Percentiles rank a stretch among this genome's conserved stretches.
phyloP scores from a whole-genome alignment of 2,888 invertebrate genomes.

The Agrilus biguttatus region DNA sequence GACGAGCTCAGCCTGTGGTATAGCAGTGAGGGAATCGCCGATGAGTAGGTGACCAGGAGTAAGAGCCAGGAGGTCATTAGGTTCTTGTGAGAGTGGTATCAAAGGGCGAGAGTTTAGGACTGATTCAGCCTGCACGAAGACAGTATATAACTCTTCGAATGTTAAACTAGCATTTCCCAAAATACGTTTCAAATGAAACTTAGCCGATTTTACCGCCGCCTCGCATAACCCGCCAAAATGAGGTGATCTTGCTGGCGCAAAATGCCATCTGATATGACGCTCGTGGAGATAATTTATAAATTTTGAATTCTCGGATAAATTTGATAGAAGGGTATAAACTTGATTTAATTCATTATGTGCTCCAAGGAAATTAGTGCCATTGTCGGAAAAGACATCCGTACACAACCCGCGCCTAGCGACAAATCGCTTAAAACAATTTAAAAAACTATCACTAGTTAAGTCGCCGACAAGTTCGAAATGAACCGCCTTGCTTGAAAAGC shows the following conservation, averaged over 20 bases:
- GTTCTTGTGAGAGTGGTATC: constrained; percentile 6
- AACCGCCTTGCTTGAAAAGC: no score
- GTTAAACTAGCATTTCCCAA: no score
- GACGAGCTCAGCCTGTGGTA: constrained; percentile 4
- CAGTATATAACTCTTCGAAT: constrained; percentile 5
- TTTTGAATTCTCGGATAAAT: no score
- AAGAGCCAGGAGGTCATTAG: constrained; percentile 5
- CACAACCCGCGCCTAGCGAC: constrained; percentile 5
- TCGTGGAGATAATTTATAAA: no score
- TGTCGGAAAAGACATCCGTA: constrained; percentile 2
- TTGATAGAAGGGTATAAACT: no score
- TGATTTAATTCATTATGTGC: constrained; percentile 3
- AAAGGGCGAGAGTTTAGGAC: constrained; percentile 8
- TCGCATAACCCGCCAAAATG: constrained; percentile 7
- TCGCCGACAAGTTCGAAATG: no score
- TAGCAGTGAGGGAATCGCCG: constrained; percentile 1
- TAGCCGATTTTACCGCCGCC: constrained; percentile 6
- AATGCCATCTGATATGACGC: constrained; percentile 4
- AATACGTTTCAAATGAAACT: constrained; percentile 4
- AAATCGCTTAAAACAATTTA: no score
- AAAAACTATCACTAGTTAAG: no score
- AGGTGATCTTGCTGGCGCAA: constrained; percentile 5
- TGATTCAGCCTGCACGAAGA: constrained; percentile 7
- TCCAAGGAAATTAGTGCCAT: constrained; percentile 7
- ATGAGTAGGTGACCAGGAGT: constrained; percentile 9